Percentiles rank a stretch among this genome's conserved stretches.
phyloP scores from a whole-genome alignment of 1,140 invertebrate genomes.

The Platyscapa corneri region DNA sequence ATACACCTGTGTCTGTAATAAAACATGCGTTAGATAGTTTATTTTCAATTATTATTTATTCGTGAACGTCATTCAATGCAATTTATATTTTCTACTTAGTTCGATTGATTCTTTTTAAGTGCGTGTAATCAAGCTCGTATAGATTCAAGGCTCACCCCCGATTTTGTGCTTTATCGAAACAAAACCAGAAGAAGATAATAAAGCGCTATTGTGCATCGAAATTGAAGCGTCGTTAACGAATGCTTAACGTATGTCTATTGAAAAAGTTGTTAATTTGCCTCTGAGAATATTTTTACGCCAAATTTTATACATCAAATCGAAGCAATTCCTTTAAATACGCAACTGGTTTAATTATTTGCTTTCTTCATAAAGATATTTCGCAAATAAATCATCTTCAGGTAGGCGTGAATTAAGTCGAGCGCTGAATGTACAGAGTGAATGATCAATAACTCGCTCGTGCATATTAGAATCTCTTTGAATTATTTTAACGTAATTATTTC shows the following conservation, averaged over 20 bases:
- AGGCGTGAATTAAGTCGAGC: constrained; percentile 16
- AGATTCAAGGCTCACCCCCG: neutral
- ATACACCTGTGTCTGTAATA: constrained; percentile 31
- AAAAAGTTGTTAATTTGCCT: neutral
- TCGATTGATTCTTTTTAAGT: constrained; percentile 33
- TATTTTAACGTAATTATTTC: constrained; percentile 16
- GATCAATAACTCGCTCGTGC: constrained; percentile 15
- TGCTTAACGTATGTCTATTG: neutral
- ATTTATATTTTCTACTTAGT: constrained; percentile 45
- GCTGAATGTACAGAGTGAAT: constrained; percentile 27
- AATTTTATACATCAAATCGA: neutral
- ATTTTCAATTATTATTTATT: constrained; percentile 50
- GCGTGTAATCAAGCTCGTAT: constrained; percentile 17
- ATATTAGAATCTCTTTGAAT: constrained; percentile 38
- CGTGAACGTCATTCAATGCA: constrained; percentile 46
- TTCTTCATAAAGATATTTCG: neutral
- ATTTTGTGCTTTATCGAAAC: neutral
- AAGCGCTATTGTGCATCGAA: neutral
- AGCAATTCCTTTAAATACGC: neutral
- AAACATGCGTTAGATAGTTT: constrained; percentile 44
- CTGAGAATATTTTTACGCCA: constrained; percentile 23
- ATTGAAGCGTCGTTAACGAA: neutral
- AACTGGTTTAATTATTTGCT: neutral
- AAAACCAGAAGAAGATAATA: neutral
- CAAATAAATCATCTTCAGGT: constrained; percentile 31